Percentiles rank a stretch among this genome's conserved stretches.
Conservation (phyloP, 2,797 vertebrate species). For the Fistularia commersonii region DNA sequence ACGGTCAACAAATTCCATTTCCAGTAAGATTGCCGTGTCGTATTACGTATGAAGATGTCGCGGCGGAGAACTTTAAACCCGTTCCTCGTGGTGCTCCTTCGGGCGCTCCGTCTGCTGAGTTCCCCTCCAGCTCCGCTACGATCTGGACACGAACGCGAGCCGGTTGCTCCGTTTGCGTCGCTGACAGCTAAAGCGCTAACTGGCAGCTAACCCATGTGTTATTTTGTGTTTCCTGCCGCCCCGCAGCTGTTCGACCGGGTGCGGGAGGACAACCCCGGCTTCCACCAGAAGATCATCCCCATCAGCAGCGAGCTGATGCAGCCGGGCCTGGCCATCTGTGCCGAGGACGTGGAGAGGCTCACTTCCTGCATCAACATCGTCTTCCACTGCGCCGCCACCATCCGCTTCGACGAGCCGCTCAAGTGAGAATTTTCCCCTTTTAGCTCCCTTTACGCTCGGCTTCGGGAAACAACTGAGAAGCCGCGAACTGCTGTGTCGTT, state of each 20-base stretch:
- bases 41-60: too few relatives aligned
- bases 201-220: background rate
- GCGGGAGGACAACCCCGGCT: slow-evolving; percentile 85
- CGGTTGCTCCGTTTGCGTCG: too few relatives aligned
- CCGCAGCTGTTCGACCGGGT: slow-evolving; percentile 89
- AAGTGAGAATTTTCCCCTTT: slow-evolving; percentile 76
- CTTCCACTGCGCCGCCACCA: slow-evolving; percentile 97
- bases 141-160: too few relatives aligned
- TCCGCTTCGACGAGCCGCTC: slow-evolving; percentile 94
- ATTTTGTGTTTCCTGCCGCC: background rate
- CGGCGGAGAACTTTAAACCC: too few relatives aligned
- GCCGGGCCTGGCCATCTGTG: slow-evolving; percentile 85
- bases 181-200: background rate
- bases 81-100: too few relatives aligned
- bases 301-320: slow-evolving; percentile 90
- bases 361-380: slow-evolving; percentile 83
- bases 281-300: slow-evolving; percentile 87
- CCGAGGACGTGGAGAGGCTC: slow-evolving; percentile 82
- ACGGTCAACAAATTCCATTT: too few relatives aligned
- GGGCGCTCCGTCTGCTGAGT: too few relatives aligned
- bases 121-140: too few relatives aligned
- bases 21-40: too few relatives aligned
- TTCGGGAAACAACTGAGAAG: too few relatives aligned
- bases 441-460: background rate
- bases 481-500: too few relatives aligned